Evolutionary conservation across 2,888 invertebrate genomes (phyloP).

Genomic region (Dendrolimus houi): DNA sequence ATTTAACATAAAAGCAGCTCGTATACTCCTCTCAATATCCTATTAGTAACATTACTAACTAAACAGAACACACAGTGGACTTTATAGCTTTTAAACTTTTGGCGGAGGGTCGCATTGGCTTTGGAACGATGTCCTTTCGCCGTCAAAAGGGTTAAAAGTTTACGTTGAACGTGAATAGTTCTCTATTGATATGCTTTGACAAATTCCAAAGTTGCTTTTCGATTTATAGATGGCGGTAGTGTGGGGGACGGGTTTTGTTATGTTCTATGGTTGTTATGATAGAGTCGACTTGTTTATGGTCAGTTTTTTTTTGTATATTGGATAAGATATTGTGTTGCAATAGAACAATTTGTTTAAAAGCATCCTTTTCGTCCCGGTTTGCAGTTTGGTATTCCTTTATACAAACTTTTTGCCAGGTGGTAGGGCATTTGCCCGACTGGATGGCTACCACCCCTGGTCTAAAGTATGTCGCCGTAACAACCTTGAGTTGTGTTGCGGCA

Average conservation of each 20-base stretch:
- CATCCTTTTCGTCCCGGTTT: too few species aligned
- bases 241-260: neutral
- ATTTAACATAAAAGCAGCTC: neutral
- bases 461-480: too few species aligned
- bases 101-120: neutral
- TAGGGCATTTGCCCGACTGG: too few species aligned
- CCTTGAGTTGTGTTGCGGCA: too few species aligned
- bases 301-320: too few species aligned
- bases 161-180: neutral
- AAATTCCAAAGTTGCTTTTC: constrained; percentile 20
- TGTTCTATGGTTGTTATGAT: constrained; percentile 1
- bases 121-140: neutral
- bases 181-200: constrained; percentile 10
- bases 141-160: neutral
- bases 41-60: neutral
- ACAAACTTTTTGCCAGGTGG: too few species aligned
- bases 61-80: neutral
- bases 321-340: too few species aligned
- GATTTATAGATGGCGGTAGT: neutral
- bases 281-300: too few species aligned
- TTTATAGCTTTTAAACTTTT: neutral
- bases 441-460: too few species aligned
- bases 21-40: neutral
- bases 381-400: too few species aligned
- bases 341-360: too few species aligned